Percentiles rank a stretch among this genome's conserved stretches.
phyloP scores from a whole-genome alignment of 2,113 vertebrate species.

The Oxyura jamaicensis region DNA sequence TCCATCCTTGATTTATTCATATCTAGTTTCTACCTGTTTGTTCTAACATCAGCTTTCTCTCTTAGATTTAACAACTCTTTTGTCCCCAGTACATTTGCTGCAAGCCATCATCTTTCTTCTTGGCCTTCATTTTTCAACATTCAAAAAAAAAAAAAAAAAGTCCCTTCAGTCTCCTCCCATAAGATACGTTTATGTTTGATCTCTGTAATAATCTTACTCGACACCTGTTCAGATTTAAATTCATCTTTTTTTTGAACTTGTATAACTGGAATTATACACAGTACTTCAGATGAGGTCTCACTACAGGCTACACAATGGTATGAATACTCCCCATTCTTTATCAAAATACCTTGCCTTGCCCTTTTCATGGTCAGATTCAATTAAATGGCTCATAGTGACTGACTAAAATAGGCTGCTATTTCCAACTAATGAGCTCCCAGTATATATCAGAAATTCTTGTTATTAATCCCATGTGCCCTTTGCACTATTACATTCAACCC shows the following conservation, averaged over 20 bases:
- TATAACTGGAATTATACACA: neutral
- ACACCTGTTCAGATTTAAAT: neutral
- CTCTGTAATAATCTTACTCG: neutral
- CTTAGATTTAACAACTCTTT: neutral
- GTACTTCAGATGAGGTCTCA: neutral
- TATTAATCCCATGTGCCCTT: neutral
- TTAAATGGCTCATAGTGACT: conserved; percentile 10
- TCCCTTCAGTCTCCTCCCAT: neutral
- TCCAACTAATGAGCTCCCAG: conserved; percentile 37
- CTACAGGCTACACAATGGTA: neutral
- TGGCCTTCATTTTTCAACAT: neutral
- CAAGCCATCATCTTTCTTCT: neutral
- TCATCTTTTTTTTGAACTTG: neutral
- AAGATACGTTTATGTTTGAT: neutral
- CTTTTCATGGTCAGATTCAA: conserved; percentile 38
- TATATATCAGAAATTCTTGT: conserved; percentile 1
- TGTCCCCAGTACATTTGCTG: neutral
- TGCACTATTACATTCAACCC: conserved; percentile 1
- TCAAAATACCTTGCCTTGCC: conserved; percentile 11
- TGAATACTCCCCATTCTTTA: neutral
- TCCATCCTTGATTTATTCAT: neutral
- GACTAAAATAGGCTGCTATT: conserved; percentile 35
- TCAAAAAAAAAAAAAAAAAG: neutral
- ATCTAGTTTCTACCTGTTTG: neutral
- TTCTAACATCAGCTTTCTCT: neutral